Evolutionary conservation across 2,888 invertebrate species (phyloP), one percentile per base, ranked within the genome.

Genomic region (Isotomurus palustris): DNA sequence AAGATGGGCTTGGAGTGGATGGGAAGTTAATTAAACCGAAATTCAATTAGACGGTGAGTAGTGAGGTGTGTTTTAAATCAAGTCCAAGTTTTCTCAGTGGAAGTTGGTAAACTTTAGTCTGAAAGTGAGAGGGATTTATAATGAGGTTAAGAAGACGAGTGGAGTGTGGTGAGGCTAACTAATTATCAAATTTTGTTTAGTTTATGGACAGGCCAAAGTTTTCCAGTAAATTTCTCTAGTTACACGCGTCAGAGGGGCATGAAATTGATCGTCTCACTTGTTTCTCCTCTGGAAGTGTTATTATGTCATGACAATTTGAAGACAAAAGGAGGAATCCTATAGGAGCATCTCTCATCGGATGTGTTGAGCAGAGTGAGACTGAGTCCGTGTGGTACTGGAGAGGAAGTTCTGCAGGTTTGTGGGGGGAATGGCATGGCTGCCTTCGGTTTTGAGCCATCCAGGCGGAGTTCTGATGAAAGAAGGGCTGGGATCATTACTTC

Each of bases 391-490:
- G n/a, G n/a, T n/a, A n/a, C n/a, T n/a, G 24, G 25, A 28, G 28
- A 47, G 47, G 43, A 24, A 43, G 43, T 43, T 49, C 35, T 49
- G 32, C 19, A 38, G 38, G 48, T 49, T 49, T 29, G 19, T 24
- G 32, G 21, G 50, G 36, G 50, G 50, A 22, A 25, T 47, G 47
- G 50, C 22, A 50, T 50, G 50, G 50, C 50, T 50, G 50, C 36
- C 28, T 21, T 35, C n/a, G 45, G 45, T 45, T 45, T 45, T 53
- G 64, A 62, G 59, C 59, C 56, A 62, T 54, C 59, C 63, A 64
- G 69, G 69, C 64, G 69, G 69, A 69, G 69, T 65, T 62, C 62
- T 56, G 69, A 62, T 66, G 67, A 69, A 67, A 67, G 65, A 67
- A 64, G 62, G 65, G 67, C 58, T 65, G 64, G 64, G 67, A 62